phyloP scores from a whole-genome alignment of 2,113 vertebrate species.

The Toxostoma redivivum region DNA sequence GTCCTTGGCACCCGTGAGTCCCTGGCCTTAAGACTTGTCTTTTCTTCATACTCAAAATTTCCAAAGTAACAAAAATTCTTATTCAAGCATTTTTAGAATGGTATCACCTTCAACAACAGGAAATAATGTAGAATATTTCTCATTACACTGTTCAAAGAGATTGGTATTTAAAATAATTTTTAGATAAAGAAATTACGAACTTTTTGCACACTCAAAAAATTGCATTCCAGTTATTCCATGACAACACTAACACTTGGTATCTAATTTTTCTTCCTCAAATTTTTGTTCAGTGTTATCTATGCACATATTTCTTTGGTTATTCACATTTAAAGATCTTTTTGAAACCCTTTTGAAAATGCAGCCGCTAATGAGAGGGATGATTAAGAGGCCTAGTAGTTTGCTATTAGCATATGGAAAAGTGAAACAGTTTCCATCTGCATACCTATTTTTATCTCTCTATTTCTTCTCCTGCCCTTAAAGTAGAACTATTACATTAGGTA shows the following conservation, averaged over 20 bases:
- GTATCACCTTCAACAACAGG: not conserved
- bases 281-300: not conserved
- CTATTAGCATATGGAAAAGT: slow-evolving; percentile 51
- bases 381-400: slow-evolving; percentile 6
- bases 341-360: slow-evolving; percentile 18
- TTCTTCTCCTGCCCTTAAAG: slow-evolving; percentile 13
- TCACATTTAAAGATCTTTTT: not conserved
- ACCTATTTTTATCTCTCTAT: slow-evolving; percentile 42
- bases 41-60: not conserved
- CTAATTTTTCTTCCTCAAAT: not conserved
- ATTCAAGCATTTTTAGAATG: not conserved
- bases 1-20: not conserved
- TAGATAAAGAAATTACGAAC: not conserved
- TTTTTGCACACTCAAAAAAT: not conserved
- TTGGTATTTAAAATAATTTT: not conserved
- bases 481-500: not conserved
- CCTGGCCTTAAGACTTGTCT: not conserved
- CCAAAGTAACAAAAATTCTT: not conserved
- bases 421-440: slow-evolving; percentile 19
- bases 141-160: not conserved
- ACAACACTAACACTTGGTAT: not conserved
- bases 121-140: not conserved
- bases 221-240: not conserved
- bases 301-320: not conserved
- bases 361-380: slow-evolving; percentile 18